phyloP scores from a whole-genome alignment of 2,113 vertebrate species.

The Lampris incognitus region DNA sequence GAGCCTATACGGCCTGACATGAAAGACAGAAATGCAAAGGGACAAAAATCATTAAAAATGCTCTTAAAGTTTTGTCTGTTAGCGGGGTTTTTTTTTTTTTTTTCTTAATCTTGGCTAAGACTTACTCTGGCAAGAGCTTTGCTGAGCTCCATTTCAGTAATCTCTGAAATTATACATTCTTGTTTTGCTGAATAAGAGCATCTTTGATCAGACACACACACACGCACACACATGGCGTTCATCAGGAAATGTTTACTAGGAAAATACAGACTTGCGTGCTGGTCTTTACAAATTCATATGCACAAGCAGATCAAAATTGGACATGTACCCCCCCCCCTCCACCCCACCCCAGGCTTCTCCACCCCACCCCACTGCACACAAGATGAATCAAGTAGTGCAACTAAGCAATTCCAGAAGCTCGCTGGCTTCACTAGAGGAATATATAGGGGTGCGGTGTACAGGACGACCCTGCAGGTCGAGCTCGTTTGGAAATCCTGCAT shows the following conservation, averaged over 20 bases:
- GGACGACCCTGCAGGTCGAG: conserved; percentile 23
- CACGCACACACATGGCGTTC: conserved; percentile 46
- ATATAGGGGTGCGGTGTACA: conserved; percentile 42
- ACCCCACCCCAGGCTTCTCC: conserved; percentile 12
- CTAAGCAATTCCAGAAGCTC: conserved; percentile 62
- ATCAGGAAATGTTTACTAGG: conserved; percentile 50
- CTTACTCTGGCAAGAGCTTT: conserved; percentile 49
- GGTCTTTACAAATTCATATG: conserved; percentile 44
- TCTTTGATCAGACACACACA: conserved; percentile 76
- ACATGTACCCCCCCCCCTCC: conserved; percentile 17
- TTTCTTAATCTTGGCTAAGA: conserved; percentile 63
- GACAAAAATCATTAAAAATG: conserved; percentile 48
- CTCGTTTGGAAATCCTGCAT: conserved; percentile 30
- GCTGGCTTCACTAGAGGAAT: conserved; percentile 40
- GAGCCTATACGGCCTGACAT: conserved; percentile 49
- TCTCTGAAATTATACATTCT: conserved; percentile 73
- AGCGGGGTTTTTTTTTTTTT: conserved; percentile 25
- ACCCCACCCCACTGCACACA: no score
- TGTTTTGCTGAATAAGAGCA: conserved; percentile 78
- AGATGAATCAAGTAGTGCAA: conserved; percentile 34
- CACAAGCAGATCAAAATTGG: conserved; percentile 39
- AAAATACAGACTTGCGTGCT: conserved; percentile 55
- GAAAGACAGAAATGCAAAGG: conserved; percentile 34
- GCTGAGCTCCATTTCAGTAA: conserved; percentile 62
- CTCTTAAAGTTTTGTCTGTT: conserved; percentile 59